A percentile compares a stretch with the other conserved stretches of the same genome.
Evolutionary conservation across 1,140 invertebrate species (phyloP).

Genomic region (Ips typographus): DNA sequence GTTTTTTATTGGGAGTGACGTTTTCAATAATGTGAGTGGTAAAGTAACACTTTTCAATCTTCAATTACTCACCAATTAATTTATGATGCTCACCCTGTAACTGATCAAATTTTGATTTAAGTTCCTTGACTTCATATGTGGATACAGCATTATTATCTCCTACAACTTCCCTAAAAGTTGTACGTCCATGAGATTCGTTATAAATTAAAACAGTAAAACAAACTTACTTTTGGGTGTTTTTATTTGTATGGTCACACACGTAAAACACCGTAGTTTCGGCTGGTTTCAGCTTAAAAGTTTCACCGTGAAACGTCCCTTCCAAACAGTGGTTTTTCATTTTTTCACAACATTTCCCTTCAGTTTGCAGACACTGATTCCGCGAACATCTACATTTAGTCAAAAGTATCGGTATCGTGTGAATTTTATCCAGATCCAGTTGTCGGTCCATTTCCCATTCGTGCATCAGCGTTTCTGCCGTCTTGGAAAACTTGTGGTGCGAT

Average conservation of each 20-base stretch:
- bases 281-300: conserved; percentile 15
- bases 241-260: conserved; percentile 21
- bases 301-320: conserved; percentile 15
- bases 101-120: conserved; percentile 33
- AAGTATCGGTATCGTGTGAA: conserved; percentile 17
- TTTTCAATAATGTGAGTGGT: not conserved
- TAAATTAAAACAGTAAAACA: not conserved
- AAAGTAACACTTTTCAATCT: not conserved
- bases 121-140: conserved; percentile 11
- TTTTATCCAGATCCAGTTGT: not conserved
- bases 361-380: conserved; percentile 12
- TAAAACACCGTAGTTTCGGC: conserved; percentile 26
- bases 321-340: conserved; percentile 3
- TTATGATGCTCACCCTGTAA: conserved; percentile 36
- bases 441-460: conserved; percentile 16
- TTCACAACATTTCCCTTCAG: conserved; percentile 3
- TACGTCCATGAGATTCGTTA: not conserved
- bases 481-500: conserved; percentile 23
- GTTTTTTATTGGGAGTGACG: too few relatives aligned
- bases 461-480: conserved; percentile 20
- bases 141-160: not conserved
- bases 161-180: not conserved
- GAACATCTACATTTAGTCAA: conserved; percentile 24
- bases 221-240: not conserved
- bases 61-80: conserved; percentile 23